A percentile compares a stretch with the other conserved stretches of the same genome.
These are phyloP conservation scores for Brachycybe producta DNA, from an alignment of 2,888 invertebrate genomes.

Conservation along the genomic window DNA sequence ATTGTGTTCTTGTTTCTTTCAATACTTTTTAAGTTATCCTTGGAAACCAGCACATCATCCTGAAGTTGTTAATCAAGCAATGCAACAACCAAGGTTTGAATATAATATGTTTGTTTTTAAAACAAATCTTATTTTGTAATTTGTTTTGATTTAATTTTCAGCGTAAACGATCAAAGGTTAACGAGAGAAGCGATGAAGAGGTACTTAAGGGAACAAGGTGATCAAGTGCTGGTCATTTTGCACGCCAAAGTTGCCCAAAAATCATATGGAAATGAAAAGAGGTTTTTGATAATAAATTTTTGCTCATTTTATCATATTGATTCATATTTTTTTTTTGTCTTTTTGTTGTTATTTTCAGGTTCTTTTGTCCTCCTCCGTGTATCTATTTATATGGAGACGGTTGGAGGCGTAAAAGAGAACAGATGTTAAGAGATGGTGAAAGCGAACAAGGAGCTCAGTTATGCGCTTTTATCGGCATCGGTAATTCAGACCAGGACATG, in stretches of 20 bases:
- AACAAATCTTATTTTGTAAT: background rate
- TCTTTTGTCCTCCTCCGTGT: conserved; percentile 99
- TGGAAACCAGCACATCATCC: conserved; percentile 16
- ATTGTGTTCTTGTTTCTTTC: too few species aligned
- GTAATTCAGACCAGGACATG: conserved; percentile 97
- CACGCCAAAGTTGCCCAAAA: conserved; percentile 99
- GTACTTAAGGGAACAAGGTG: conserved; percentile 83
- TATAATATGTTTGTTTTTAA: background rate
- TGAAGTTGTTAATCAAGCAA: conserved; percentile 11
- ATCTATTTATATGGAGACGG: conserved; percentile 97
- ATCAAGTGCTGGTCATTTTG: conserved; percentile 90
- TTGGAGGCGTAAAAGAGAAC: conserved; percentile 89
- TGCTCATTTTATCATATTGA: too few species aligned
- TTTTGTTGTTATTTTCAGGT: conserved; percentile 39
- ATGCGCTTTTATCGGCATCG: conserved; percentile 98
- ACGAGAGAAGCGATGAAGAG: conserved; percentile 83
- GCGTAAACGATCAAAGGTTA: conserved; percentile 18
- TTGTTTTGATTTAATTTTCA: conserved; percentile 14
- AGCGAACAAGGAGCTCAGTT: conserved; percentile 80
- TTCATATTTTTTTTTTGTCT: background rate
- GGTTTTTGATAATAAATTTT: conserved; percentile 38
- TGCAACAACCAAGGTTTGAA: background rate
- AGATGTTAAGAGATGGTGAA: conserved; percentile 61
- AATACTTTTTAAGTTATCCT: conserved; percentile 15
- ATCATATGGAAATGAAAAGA: conserved; percentile 97